Conservation (phyloP, 1,140 invertebrate genomes). For the Dinoponera quadriceps region DNA sequence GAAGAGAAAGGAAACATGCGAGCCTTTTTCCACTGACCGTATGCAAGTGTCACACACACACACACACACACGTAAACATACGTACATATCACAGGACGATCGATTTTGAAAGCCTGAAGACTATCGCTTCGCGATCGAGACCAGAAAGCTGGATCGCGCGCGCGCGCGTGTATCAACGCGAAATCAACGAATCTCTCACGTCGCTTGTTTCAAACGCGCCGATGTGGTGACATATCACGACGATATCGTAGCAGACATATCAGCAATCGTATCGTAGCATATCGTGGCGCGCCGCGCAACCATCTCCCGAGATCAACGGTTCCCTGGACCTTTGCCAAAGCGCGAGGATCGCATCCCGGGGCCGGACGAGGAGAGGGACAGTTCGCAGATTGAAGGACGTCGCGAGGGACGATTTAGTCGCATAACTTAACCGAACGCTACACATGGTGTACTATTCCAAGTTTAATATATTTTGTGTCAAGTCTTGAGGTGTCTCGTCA, state of each 20-base stretch:
- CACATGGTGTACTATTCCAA: constrained; percentile 81
- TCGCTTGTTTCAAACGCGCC: constrained; percentile 45
- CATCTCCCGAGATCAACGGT: constrained; percentile 21
- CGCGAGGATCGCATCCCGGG: constrained; percentile 21
- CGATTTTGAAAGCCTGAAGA: constrained; percentile 40
- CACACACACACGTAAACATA: neutral
- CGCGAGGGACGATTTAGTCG: constrained; percentile 67
- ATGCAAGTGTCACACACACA: neutral
- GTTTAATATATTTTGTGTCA: constrained; percentile 84
- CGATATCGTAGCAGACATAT: constrained; percentile 69
- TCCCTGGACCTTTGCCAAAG: neutral
- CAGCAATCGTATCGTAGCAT: constrained; percentile 61
- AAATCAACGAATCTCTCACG: constrained; percentile 51
- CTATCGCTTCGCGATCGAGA: too few relatives aligned
- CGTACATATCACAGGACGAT: constrained; percentile 35
- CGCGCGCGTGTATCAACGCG: constrained; percentile 41
- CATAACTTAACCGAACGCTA: constrained; percentile 76
- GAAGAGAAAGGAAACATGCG: too few relatives aligned
- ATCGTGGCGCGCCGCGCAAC: constrained; percentile 49
- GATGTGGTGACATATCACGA: constrained; percentile 54
- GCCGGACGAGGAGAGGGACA: too few relatives aligned
- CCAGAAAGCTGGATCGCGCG: constrained; percentile 37
- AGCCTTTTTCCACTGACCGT: too few relatives aligned
- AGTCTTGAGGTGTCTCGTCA: constrained; percentile 75
- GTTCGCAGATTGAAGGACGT: constrained; percentile 24